Evolutionary conservation across 2,113 vertebrate species (phyloP).

Genomic region (Erythrolamprus reginae): DNA sequence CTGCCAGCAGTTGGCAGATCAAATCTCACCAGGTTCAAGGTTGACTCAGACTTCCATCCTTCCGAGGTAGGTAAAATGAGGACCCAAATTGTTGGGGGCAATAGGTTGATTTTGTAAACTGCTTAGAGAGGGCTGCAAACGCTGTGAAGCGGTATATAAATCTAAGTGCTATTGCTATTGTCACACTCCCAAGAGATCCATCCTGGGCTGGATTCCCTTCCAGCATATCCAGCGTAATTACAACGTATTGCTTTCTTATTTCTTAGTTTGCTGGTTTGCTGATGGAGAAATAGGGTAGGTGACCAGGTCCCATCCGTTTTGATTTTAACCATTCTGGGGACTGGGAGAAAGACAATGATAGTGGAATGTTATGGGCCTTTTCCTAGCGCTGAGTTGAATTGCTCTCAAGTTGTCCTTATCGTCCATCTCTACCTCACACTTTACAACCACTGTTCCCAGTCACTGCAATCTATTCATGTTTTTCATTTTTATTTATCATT

Average conservation of each 20-base stretch:
- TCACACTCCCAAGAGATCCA: not conserved
- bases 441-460: not conserved
- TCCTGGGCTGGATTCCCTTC: not conserved
- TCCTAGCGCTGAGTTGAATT: not conserved
- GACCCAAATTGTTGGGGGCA: too few relatives aligned
- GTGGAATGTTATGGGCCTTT: not conserved
- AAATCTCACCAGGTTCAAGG: too few relatives aligned
- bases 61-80: too few relatives aligned
- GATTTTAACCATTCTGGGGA: not conserved
- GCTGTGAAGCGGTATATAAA: too few relatives aligned
- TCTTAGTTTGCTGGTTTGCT: not conserved
- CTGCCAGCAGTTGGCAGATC: too few relatives aligned
- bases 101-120: too few relatives aligned
- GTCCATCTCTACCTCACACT: not conserved
- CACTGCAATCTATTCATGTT: not conserved
- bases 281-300: not conserved
- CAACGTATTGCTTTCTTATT: not conserved
- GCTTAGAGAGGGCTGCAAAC: too few relatives aligned
- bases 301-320: not conserved
- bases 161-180: too few relatives aligned
- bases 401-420: not conserved
- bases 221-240: too few relatives aligned
- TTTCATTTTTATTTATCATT: too few relatives aligned
- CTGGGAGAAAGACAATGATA: not conserved
- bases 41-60: too few relatives aligned